Evolutionary conservation across 2,113 vertebrate species (phyloP).

Genomic region (Clarias macrocephalus): DNA sequence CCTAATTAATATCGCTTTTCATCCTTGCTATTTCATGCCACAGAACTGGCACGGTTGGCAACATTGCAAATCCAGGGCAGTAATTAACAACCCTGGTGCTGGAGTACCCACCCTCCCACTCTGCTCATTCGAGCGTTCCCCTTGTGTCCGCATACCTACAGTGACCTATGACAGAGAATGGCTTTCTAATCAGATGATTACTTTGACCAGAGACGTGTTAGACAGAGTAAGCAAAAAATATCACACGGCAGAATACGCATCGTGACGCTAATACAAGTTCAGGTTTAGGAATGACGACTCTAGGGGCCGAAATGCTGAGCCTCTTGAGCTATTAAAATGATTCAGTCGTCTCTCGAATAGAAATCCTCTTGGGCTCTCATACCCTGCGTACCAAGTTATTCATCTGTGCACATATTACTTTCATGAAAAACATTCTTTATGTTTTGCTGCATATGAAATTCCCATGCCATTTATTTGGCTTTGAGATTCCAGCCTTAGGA

Average conservation of each 20-base stretch:
- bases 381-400: neutral
- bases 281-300: conserved; percentile 28
- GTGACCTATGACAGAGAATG: neutral
- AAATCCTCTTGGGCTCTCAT: conserved; percentile 17
- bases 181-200: conserved; percentile 12
- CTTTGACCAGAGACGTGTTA: conserved; percentile 57
- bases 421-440: neutral
- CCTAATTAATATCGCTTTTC: neutral
- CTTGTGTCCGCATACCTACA: neutral
- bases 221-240: neutral
- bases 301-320: conserved; percentile 73
- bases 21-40: conserved; percentile 33
- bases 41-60: conserved; percentile 61
- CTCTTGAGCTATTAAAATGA: conserved; percentile 47
- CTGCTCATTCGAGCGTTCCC: neutral
- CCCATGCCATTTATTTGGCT: neutral
- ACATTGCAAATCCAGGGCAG: conserved; percentile 26
- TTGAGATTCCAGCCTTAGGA: conserved; percentile 1
- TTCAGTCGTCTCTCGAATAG: conserved; percentile 4
- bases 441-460: conserved; percentile 3
- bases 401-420: conserved; percentile 10
- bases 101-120: neutral
- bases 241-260: neutral
- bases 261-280: neutral
- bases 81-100: conserved; percentile 8